These are phyloP conservation scores for Eulemur macaco DNA, from an alignment of 2,113 vertebrate species.

Conservation along the genomic window DNA sequence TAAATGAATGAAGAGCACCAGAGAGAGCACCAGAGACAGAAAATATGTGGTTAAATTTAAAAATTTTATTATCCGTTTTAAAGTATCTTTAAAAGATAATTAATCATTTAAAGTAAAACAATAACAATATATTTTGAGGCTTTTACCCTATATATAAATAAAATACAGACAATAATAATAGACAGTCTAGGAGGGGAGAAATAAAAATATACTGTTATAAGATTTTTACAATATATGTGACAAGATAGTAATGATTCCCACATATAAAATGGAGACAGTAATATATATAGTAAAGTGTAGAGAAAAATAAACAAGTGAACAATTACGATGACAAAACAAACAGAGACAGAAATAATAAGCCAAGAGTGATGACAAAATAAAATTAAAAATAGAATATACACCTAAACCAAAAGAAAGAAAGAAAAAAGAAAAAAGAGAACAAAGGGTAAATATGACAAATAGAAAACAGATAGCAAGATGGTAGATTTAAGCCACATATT, in stretches of 20 bases:
- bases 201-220: background rate
- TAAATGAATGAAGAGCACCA: background rate
- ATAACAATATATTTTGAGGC: background rate
- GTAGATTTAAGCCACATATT: background rate
- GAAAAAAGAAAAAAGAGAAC: background rate
- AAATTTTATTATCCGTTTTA: background rate
- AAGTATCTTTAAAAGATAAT: background rate
- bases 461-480: background rate
- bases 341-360: background rate
- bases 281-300: background rate
- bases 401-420: background rate
- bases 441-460: background rate
- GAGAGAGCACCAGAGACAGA: background rate
- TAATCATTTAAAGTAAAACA: background rate
- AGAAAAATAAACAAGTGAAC: background rate
- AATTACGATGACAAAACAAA: background rate
- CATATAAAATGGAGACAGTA: background rate
- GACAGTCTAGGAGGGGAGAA: background rate
- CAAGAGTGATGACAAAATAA: background rate
- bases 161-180: background rate
- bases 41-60: background rate
- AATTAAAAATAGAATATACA: background rate
- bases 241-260: background rate
- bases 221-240: background rate
- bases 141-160: background rate